phyloP scores from a whole-genome alignment of 2,888 invertebrate species.

The Drosophila nr. fundita region DNA sequence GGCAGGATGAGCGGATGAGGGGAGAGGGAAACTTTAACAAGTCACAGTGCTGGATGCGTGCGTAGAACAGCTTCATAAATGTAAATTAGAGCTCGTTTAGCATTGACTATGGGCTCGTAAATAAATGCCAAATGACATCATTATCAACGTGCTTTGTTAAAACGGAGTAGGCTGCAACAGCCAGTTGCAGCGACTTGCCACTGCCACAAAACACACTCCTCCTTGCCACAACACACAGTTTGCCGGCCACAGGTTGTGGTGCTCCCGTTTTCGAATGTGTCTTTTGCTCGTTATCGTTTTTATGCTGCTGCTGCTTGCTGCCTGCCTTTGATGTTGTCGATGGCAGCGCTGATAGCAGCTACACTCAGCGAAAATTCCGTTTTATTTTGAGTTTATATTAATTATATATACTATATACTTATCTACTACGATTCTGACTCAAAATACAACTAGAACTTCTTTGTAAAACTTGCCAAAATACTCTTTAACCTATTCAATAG shows the following conservation, averaged over 20 bases:
- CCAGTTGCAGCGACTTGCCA: constrained; percentile 17
- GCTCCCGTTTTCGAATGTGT: constrained; percentile 53
- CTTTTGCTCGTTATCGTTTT: constrained; percentile 67
- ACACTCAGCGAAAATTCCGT: background rate
- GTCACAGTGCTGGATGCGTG: constrained; percentile 66
- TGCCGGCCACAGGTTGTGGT: constrained; percentile 30
- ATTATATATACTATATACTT: no score
- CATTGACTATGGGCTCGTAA: constrained; percentile 83
- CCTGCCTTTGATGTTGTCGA: constrained; percentile 73
- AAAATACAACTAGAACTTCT: background rate
- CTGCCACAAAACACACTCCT: constrained; percentile 13
- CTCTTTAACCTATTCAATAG: background rate
- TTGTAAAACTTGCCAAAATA: no score
- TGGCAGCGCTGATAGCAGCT: constrained; percentile 65
- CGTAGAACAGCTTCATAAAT: constrained; percentile 84
- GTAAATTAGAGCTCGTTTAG: constrained; percentile 84
- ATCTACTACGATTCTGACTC: background rate
- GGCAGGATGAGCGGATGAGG: constrained; percentile 1
- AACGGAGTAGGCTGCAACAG: constrained; percentile 18
- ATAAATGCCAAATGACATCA: constrained; percentile 84
- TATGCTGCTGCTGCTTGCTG: constrained; percentile 51
- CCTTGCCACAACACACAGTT: constrained; percentile 10
- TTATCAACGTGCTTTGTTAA: constrained; percentile 75
- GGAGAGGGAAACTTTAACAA: constrained; percentile 30
- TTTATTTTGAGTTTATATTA: background rate